Base-by-base conservation (phyloP, 2,113 vertebrate genomes). In the Todiramphus saurophagus region DNA sequence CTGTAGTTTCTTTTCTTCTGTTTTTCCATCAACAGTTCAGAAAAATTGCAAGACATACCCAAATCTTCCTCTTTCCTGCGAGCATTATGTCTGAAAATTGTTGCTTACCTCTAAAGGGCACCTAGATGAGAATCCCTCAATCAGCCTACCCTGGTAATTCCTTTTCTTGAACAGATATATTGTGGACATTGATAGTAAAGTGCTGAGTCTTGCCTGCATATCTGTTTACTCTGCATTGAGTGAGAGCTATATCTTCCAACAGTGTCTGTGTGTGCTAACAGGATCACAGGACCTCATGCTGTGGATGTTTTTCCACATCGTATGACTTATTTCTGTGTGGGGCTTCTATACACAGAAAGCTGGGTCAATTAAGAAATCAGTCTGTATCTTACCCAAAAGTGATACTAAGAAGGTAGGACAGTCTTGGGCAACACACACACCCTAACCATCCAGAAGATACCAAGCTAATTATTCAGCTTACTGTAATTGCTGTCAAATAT, bases 381-480 rank as follows among this genome's bases (percentile, higher is more conserved):
- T 30, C 39, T 92, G 5, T 68, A 37, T 48, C 3, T 5, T 43
- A 84, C 31, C 18, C 48, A 89, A 53, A 87, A 75, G 43, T 76
- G 31, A 24, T 73, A 46, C 39, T 83, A 74, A 87, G 69, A 60
- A 77, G 10, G 30, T 92, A 37, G 50, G 78, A 74, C 63, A 90
- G 48, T 86, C 62, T 83, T 84, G 73, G 46, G 53, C 76, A 82
- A 96, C 89, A 88, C 25, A 66, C 66, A 25, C 1, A 1, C 66
- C 79, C 27, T 89, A 78, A 90, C 72, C 81, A 33, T 87, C 53
- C 13, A 13, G 17, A 87, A 90, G 91, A 83, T 84, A 37, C 53
- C 63, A 68, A 53, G 39, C 33, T 91, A 91, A 89, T 92, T 90
- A 89, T 91, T 91, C 56, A 78, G 37, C 58, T 62, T 79, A 23